These are phyloP conservation scores for Penaeus monodon DNA, from an alignment of 2,888 invertebrate genomes.

Conservation along the genomic window DNA sequence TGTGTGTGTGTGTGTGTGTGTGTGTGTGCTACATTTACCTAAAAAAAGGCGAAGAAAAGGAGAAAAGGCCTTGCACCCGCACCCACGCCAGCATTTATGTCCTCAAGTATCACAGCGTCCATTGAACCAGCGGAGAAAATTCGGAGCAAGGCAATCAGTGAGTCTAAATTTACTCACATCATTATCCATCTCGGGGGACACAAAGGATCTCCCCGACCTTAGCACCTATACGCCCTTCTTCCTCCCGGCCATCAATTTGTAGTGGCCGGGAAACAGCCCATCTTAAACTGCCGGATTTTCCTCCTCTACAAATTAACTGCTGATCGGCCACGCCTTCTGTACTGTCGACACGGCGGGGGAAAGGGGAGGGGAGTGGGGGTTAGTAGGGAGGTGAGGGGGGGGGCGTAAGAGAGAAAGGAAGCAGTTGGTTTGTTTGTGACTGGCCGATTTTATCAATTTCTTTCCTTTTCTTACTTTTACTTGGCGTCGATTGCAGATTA, in stretches of 20 bases:
- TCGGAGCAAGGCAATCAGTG: too few species aligned
- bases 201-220: slow-evolving; percentile 1
- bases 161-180: too few species aligned
- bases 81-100: too few species aligned
- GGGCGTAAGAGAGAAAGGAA: background rate
- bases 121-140: too few species aligned
- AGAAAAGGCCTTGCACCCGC: too few species aligned
- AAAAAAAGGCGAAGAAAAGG: too few species aligned
- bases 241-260: background rate
- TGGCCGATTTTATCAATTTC: background rate
- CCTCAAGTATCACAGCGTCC: too few species aligned
- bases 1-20: too few species aligned
- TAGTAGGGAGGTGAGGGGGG: background rate
- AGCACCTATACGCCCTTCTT: slow-evolving; percentile 13
- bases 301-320: slow-evolving; percentile 43
- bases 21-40: too few species aligned
- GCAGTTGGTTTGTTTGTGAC: background rate
- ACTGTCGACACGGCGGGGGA: background rate
- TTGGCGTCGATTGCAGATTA: background rate
- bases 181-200: background rate
- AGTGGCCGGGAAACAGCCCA: slow-evolving; percentile 19
- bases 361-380: background rate
- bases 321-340: slow-evolving; percentile 34
- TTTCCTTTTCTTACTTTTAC: background rate
- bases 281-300: slow-evolving; percentile 31